A percentile compares a stretch with the other conserved stretches of the same genome.
phyloP scores from a whole-genome alignment of 2,113 vertebrate species.

The Ictalurus punctatus region DNA sequence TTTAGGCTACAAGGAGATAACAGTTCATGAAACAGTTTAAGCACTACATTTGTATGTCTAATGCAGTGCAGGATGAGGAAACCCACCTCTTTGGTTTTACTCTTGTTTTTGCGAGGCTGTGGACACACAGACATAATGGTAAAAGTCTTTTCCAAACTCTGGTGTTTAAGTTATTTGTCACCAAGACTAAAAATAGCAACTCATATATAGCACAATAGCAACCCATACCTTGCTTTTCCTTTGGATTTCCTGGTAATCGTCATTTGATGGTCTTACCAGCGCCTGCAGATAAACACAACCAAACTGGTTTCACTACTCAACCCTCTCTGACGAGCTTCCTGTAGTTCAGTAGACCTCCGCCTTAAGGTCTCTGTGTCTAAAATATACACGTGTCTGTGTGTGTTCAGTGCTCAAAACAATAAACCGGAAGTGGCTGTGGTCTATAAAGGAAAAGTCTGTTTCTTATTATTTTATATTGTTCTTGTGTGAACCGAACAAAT shows the following conservation, averaged over 20 bases:
- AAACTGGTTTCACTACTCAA: not conserved
- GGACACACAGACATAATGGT: constrained; percentile 40
- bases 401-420: not conserved
- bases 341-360: constrained; percentile 15
- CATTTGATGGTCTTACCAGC: constrained; percentile 25
- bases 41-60: not conserved
- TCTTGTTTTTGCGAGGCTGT: constrained; percentile 59
- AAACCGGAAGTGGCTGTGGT: not conserved
- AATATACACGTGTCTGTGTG: not conserved
- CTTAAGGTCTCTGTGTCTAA: not conserved
- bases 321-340: constrained; percentile 3
- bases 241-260: constrained; percentile 60
- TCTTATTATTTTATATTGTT: too few relatives aligned
- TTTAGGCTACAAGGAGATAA: constrained; percentile 18
- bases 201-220: not conserved
- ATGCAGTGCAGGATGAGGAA: not conserved
- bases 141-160: not conserved
- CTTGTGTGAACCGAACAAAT: not conserved
- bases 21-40: not conserved
- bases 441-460: not conserved
- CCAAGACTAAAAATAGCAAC: not conserved
- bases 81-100: constrained; percentile 53
- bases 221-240: constrained; percentile 52
- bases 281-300: constrained; percentile 40
- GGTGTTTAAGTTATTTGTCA: not conserved